Evolutionary conservation across 2,797 vertebrate genomes (phyloP), one percentile per base, ranked within the genome.

Genomic region (Menidia menidia): DNA sequence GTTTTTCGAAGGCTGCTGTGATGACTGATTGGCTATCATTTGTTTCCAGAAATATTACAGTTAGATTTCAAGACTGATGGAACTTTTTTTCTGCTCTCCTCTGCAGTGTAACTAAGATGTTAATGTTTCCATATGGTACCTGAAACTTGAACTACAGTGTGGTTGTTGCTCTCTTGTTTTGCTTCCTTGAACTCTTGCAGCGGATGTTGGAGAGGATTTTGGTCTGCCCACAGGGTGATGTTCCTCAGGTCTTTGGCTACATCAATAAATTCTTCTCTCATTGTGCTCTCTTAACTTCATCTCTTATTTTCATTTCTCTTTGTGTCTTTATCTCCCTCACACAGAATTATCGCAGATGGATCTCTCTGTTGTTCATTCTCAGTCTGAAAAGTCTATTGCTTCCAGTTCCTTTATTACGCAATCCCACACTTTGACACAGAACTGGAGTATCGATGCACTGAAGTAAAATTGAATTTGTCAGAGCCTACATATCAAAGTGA

Each of bases 161-260:
- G 39, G 45, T 32, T 68, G 51, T 65, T 83, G 45, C 58, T 75
- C 10, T 30, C 62, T 67, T 68, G n/a, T 82, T 81, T 66, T 71
- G 33, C 55, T 78, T 64, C 74, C 45, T 70, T 68, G 67, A 51
- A 53, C 15, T 56, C 59, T 64, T 75, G 43, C 39, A 59, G 66
- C n/a, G 10, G 50, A 53, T 80, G 55, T 80, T 82, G 66, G 69
- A 78, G 42, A 74, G 44, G 51, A 45, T 77, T 74, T 68, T 33
- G 69, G 19, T 75, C 56, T 68, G 52, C 54, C 75, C 53, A 41
- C 60, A 71, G 52, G 44, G 52, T 44, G 57, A 72, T 71, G 56
- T 71, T 82, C 61, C 53, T 71, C 48, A 47, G 50, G 43, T 81
- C 54, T 74, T 65, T 82, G 81, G 55, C 75, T 78, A 53, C 52